These are phyloP conservation scores for Smithornis capensis DNA, from an alignment of 2,113 vertebrate species.

Conservation along the genomic window DNA sequence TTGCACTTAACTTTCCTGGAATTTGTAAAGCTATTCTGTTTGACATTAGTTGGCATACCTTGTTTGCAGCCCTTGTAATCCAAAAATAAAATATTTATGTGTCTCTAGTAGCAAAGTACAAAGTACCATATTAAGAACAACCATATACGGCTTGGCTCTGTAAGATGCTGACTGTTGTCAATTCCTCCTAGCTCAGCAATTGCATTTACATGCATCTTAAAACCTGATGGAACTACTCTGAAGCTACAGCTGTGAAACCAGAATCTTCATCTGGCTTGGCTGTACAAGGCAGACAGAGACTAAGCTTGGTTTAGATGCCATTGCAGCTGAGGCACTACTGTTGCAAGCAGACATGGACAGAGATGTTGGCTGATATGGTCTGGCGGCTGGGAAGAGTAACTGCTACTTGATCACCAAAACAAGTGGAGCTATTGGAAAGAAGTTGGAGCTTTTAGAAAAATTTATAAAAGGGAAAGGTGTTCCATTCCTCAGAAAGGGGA, in stretches of 20 bases:
- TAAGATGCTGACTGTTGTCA: not conserved
- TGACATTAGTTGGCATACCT: constrained; percentile 67
- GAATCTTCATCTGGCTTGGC: not conserved
- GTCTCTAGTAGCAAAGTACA: constrained; percentile 54
- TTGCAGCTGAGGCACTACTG: not conserved
- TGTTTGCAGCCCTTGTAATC: constrained; percentile 62
- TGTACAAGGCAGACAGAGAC: not conserved
- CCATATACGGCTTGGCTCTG: constrained; percentile 47
- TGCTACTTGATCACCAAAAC: not conserved
- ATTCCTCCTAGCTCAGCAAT: constrained; percentile 16
- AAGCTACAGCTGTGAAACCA: not conserved
- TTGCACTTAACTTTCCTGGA: constrained; percentile 59
- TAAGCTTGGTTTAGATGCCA: not conserved
- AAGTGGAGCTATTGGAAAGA: not conserved
- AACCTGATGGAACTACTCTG: not conserved
- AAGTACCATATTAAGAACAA: constrained; percentile 55
- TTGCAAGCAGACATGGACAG: accelerated
- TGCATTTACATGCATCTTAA: not conserved
- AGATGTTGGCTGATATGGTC: not conserved
- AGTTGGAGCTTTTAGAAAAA: not conserved
- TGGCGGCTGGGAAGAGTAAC: not conserved
- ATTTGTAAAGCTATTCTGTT: constrained; percentile 66
- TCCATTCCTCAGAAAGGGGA: not conserved
- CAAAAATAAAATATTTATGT: constrained; percentile 70
- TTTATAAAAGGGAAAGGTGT: not conserved